A percentile compares a stretch with the other conserved stretches of the same genome.
phyloP scores from a whole-genome alignment of 2,797 vertebrate species.

The Glossophaga mutica region DNA sequence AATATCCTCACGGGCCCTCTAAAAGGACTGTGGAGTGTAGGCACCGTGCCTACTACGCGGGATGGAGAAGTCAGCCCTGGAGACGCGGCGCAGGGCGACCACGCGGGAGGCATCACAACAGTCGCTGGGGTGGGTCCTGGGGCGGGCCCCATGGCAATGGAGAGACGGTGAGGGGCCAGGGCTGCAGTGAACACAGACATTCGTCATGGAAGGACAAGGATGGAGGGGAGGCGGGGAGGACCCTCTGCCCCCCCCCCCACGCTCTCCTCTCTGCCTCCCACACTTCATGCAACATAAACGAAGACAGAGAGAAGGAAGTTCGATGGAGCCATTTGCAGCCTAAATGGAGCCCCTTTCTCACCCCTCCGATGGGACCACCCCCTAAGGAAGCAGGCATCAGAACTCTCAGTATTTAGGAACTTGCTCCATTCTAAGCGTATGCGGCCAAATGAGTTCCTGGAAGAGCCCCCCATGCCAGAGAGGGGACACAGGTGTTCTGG shows the following conservation, averaged over 20 bases:
- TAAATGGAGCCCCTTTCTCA: conserved; percentile 37
- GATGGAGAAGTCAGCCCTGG: not conserved
- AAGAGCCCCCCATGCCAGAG: not conserved
- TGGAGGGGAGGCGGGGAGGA: not conserved
- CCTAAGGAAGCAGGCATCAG: not conserved
- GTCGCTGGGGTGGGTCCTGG: not conserved
- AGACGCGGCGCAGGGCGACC: not conserved
- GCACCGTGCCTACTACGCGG: not conserved
- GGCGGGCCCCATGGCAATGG: not conserved
- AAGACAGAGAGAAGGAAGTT: not conserved
- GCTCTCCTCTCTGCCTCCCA: not conserved
- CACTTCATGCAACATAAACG: conserved; percentile 11
- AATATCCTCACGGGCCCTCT: not conserved
- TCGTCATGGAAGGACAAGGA: not conserved
- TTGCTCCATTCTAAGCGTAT: not conserved
- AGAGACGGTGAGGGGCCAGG: not conserved
- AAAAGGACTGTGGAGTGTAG: too few species aligned
- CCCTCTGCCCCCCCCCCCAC: not conserved
- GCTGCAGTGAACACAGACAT: not conserved
- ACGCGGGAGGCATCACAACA: conserved; percentile 20
- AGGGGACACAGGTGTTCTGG: not conserved
- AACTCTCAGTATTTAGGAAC: not conserved
- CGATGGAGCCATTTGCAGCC: conserved; percentile 36
- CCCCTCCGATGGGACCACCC: not conserved
- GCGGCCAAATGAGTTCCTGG: conserved; percentile 55